phyloP scores from a whole-genome alignment of 2,888 invertebrate genomes.

The Eupithecia subfuscata region DNA sequence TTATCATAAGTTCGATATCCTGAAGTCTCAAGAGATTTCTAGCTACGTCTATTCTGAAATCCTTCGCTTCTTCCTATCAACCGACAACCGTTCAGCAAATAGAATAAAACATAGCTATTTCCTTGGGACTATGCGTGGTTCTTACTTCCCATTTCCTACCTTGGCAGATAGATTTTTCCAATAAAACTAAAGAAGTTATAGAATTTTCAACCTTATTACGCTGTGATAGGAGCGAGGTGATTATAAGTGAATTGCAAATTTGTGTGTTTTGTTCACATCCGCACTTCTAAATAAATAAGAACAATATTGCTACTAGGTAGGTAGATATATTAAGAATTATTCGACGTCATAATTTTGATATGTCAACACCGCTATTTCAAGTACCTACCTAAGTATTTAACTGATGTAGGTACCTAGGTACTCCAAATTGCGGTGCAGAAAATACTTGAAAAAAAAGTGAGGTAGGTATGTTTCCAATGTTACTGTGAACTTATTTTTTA shows the following conservation, averaged over 20 bases:
- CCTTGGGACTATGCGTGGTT: conserved; percentile 62
- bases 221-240: conserved; percentile 16
- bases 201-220: conserved; percentile 42
- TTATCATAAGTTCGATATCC: conserved; percentile 9
- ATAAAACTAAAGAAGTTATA: neutral
- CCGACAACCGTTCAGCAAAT: conserved; percentile 66
- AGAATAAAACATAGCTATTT: conserved; percentile 72
- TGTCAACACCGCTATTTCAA: neutral
- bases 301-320: conserved; percentile 57
- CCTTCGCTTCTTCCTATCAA: conserved; percentile 58
- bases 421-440: neutral
- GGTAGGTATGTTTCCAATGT: too few relatives aligned
- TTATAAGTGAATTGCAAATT: conserved; percentile 9
- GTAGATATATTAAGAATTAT: too few relatives aligned
- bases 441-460: too few relatives aligned
- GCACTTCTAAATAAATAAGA: conserved; percentile 63
- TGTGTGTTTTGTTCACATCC: conserved; percentile 32
- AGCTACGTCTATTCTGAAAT: conserved; percentile 50
- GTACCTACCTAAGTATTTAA: neutral
- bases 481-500: neutral
- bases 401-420: neutral
- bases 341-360: neutral
- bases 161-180: conserved; percentile 47
- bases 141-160: conserved; percentile 61
- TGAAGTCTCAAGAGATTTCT: conserved; percentile 4